Base-by-base conservation (phyloP, 2,797 vertebrate species). In the Sciurus vulgaris region DNA sequence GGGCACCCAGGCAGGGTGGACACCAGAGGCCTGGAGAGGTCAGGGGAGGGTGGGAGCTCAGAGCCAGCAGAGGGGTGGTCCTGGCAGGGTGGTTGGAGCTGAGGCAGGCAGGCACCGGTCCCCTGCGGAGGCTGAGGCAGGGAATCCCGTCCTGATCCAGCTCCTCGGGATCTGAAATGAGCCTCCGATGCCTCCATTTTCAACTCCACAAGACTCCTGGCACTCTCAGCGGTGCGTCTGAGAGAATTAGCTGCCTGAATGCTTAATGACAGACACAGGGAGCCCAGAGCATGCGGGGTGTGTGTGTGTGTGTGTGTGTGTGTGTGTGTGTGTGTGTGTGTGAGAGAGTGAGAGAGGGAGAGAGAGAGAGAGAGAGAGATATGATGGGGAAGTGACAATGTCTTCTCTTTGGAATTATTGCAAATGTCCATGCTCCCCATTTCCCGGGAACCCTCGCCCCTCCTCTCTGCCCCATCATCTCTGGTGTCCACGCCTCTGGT, bases 211-310 rank as follows among this genome's bases (percentile, higher is more conserved):
- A 76, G 11, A 11, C 81, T 94, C 96, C 96, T 95, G 87, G 94
- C 7, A 20, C 90, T 96, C 96, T 69, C 92, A 83, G 94, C 2
- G 1, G 78, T 8, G 14, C 69, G 82, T 91, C 97, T 93, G 88
- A 65, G 63, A 93, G 97, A 96, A 98, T 96, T 85, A 91, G 76
- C 91, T 98, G 95, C 97, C 94, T 97, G 95, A 96, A 94, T 96
- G 85, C 89, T 84, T 97, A 74, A 94, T 26, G 72, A 63, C 77
- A 54, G 86, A n/a, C 49, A 9, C 7, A 41, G 84, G 94, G 92
- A 56, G 63, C 35, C 10, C 33, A 79, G 84, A 30, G 41, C 18
- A 0, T 7, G 12, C 3, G 38, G 3, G 5, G 51, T 2, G 22
- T 7, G 47, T 5, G 12, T 12, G 10, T 8, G 69, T 3, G 51